Percentiles rank a stretch among this genome's conserved stretches.
phyloP scores from a whole-genome alignment of 2,797 vertebrate species.

The Syngnathus acus region DNA sequence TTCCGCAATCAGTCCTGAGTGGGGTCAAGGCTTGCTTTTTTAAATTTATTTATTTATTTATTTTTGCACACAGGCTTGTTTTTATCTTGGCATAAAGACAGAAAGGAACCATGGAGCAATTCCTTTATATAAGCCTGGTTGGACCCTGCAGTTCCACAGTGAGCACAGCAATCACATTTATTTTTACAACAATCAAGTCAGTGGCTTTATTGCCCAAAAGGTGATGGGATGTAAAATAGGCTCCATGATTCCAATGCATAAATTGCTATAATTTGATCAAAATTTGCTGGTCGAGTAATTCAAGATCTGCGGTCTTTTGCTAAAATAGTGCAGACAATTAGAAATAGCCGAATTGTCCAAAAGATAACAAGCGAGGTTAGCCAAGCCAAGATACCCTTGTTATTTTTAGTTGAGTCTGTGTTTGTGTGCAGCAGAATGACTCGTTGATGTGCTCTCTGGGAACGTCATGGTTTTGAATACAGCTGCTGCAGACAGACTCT shows the following conservation, averaged over 20 bases:
- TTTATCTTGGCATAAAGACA: slow-evolving; percentile 39
- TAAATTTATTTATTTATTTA: background rate
- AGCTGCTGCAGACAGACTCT: background rate
- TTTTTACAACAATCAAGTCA: slow-evolving; percentile 9
- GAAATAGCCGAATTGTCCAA: background rate
- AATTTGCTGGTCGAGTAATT: slow-evolving; percentile 1
- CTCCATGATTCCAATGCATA: background rate
- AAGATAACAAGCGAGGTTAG: background rate
- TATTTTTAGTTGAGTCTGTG: slow-evolving; percentile 8
- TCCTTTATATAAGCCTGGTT: slow-evolving; percentile 36
- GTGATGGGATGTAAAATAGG: slow-evolving; percentile 6
- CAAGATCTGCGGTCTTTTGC: slow-evolving; percentile 1
- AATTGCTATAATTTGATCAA: background rate
- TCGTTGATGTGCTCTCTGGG: slow-evolving; percentile 19
- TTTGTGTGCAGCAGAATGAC: slow-evolving; percentile 16
- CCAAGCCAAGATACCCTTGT: background rate
- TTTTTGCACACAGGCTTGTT: slow-evolving; percentile 1
- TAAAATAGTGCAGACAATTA: background rate
- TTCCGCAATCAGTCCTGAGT: slow-evolving; percentile 41
- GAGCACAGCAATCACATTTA: slow-evolving; percentile 13
- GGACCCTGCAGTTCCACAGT: slow-evolving; percentile 23
- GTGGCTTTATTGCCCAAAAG: background rate
- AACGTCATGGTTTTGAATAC: background rate
- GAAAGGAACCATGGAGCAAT: slow-evolving; percentile 20
- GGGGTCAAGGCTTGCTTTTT: slow-evolving; percentile 37